Evolutionary conservation across 2,113 vertebrate genomes (phyloP), one percentile per base, ranked within the genome.

Genomic region (Phoxinus phoxinus): DNA sequence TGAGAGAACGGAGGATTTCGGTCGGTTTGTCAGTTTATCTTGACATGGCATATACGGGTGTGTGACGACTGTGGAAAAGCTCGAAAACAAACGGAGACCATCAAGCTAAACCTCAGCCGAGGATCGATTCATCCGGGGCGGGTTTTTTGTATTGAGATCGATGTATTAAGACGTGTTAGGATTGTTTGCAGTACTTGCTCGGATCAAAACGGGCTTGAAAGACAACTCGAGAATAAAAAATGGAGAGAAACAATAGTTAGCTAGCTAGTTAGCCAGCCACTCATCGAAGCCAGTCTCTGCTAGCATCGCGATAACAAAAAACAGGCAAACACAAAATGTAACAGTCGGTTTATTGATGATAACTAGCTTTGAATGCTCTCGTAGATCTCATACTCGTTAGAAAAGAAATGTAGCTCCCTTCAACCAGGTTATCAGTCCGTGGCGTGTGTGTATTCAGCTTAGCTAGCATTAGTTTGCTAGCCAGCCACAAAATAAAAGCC

Each of bases 21-120:
- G 93, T 93, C 96, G 96, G 95, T 94, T 96, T 93, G 96, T 97
- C 94, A 95, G 95, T 94, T 97, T 98, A 95, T 99, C 97, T 99
- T 99, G 98, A 99, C 98, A 99, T 99, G 98, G 97, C 97, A 96
- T 96, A 92, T 37, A 90, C 88, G 92, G 93, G 91, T 91, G 30
- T 93, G 93, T 94, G 94, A 94, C 94, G 94, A 94, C 93, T 89
- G 92, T 93, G 90, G 91, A 93, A 93, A 92, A 91, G 85, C 75
- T 83, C 75, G 67, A 85, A 89, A 89, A 88, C 86, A 88, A 79
- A 65, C 74, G 83, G 82, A 73, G 63, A 81, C 48, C 86, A 72
- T 35, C 35, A 48, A 69, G 82, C 78, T 76, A 85, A 86, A 80
- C 86, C 78, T 88, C 79, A 58, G 77, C 56, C 59, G 51, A 81